Evolutionary conservation across 2,113 vertebrate species (phyloP).

Genomic region (Pungitius pungitius): DNA sequence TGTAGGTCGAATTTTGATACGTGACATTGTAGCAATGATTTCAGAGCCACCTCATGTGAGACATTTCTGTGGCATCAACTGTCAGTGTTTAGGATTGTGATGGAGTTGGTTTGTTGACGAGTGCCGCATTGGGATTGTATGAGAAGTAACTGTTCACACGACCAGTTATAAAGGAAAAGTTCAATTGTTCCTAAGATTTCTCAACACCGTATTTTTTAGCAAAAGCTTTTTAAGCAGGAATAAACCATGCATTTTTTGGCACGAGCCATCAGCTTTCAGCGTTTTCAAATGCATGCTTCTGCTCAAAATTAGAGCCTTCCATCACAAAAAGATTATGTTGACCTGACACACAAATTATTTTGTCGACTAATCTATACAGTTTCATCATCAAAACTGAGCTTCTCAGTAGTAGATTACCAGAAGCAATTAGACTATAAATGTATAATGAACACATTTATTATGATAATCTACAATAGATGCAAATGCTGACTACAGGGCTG

Average conservation of each 20-base stretch:
- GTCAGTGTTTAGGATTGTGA: neutral
- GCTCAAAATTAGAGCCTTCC: neutral
- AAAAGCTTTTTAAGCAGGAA: neutral
- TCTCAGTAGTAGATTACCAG: neutral
- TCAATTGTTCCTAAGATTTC: too few relatives aligned
- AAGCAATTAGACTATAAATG: neutral
- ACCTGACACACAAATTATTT: too few relatives aligned
- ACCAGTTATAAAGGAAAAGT: too few relatives aligned
- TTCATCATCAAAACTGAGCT: neutral
- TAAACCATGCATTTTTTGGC: neutral
- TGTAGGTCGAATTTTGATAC: neutral
- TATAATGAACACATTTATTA: neutral
- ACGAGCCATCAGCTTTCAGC: neutral
- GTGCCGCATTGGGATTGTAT: too few relatives aligned
- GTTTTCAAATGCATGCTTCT: neutral
- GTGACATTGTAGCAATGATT: neutral
- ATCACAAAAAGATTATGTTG: too few relatives aligned
- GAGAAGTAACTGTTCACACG: too few relatives aligned
- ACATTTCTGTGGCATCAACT: conserved; percentile 21
- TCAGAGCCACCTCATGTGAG: conserved; percentile 19
- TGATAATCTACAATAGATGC: neutral
- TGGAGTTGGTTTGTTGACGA: neutral
- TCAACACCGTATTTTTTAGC: too few relatives aligned
- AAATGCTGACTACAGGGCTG: conserved; percentile 5
- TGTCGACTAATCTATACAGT: too few relatives aligned